Evolutionary conservation across 2,113 vertebrate species (phyloP), one percentile per base, ranked within the genome.

Genomic region (Felis chaus): DNA sequence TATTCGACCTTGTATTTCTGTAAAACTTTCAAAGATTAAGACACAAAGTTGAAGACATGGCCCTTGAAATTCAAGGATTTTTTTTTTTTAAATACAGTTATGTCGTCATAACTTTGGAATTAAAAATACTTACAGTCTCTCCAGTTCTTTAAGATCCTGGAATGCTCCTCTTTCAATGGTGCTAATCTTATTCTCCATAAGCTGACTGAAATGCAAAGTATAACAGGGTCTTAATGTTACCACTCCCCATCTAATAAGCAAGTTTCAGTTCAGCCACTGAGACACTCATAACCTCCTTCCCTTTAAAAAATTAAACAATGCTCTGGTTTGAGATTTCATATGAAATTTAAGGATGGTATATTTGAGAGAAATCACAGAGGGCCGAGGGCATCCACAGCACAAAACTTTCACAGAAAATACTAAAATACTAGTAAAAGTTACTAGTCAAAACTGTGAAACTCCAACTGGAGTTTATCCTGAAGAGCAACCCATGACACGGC

Each of bases 131-230:
- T 98, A 99, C 99, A 99, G 99, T 98, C 99, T 99, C 98, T 99
- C 99, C 98, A 99, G 99, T 97, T 99, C 99, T 98, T 99, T 99
- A 97, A 99, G 98, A 98, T 99, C 99, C 98, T 99, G 99, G 98
- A 99, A 99, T 68, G 99, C 99, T 98, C 99, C 99, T 98, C 99
- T 99, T 98, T 99, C 99, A 9, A 99, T 99, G 69, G 99, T 99
- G 97, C 98, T 99, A 98, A 99, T 99, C 99, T 99, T 99, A 98
- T 99, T 99, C 98, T 99, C 99, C 99, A 99, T 99, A 87, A 99
- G 99, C 98, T 99, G 99, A 98, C 99, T 99, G 99, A 98, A 99
- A 99, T 89, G 95, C 0, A 98, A 93, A 98, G 98, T 68, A 25
- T 76, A 98, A 95, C 41, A 88, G 8, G 96, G 57, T 95, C 97